Evolutionary conservation across 2,888 invertebrate species (phyloP), one percentile per base, ranked within the genome.

Genomic region (Alloplasta piceator): DNA sequence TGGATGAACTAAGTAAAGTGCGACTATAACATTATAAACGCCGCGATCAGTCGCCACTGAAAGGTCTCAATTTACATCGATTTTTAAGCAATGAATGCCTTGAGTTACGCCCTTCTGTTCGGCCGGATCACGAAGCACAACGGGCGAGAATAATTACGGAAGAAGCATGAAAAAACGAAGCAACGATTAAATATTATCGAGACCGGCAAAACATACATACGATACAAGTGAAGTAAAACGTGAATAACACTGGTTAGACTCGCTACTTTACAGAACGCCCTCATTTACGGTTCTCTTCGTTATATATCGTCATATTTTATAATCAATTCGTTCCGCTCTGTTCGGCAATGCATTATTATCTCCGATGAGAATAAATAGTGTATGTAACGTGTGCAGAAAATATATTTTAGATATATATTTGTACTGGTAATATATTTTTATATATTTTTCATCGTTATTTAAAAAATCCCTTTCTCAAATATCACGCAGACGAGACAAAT

Each of bases 141-240:
- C 38, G 56, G 48, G 43, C 4, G 55, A 63, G 67, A 67, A 67
- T 55, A 55, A 76, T 70, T 67, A 48, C 60, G 56, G 50, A 38
- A 50, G 68, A 78, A 71, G 71, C 67, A 60, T 38, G 61, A 58
- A 60, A 60, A 58, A 78, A 66, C 68, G 63, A 43, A 9, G 46
- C 63, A 68, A 43, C 16, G 63, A 73, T 70, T 48, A 66, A 64
- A 38, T n/a, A 12, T 46, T 73, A 5, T 63, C 50, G 9, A 26
- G 26, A 2, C 26, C 3, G 3, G 26, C 3, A 26, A 26, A 26
- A 26, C 26, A 26, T 26, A 26, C 26, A 26, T 26, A 26, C 26
- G 26, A 26, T 26, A 26, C 26, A 2, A 26, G 26, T 26, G 26
- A 26, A 26, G 26, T 26, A 26, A 26, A 26, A 26, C 26, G 26